phyloP scores from a whole-genome alignment of 1,140 invertebrate species.

The Calosoma granatense region DNA sequence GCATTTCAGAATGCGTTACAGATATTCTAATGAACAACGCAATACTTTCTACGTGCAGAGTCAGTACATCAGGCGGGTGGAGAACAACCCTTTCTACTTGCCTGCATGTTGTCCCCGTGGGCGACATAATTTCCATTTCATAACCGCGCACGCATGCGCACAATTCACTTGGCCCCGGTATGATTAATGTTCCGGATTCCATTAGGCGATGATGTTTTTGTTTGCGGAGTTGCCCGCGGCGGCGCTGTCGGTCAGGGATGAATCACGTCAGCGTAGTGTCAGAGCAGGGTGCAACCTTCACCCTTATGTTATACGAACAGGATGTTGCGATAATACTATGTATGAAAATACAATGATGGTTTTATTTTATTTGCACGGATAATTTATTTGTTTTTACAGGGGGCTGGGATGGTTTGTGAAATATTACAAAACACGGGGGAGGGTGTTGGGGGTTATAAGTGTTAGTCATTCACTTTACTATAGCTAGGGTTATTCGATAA shows the following conservation, averaged over 20 bases:
- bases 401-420: too few relatives aligned
- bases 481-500: too few relatives aligned
- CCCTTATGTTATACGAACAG: too few relatives aligned
- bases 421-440: too few relatives aligned
- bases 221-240: conserved; percentile 20
- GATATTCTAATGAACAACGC: too few relatives aligned
- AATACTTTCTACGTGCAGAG: background rate
- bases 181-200: conserved; percentile 32
- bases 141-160: conserved; percentile 22
- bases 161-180: conserved; percentile 18
- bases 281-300: background rate
- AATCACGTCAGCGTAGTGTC: conserved; percentile 17
- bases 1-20: too few relatives aligned
- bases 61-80: background rate
- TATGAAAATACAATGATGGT: too few relatives aligned
- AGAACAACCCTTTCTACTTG: conserved; percentile 4
- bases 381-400: too few relatives aligned
- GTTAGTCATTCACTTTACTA: too few relatives aligned
- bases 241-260: conserved; percentile 18
- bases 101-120: conserved; percentile 24
- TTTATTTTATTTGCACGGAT: too few relatives aligned
- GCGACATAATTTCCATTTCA: conserved; percentile 34
- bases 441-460: too few relatives aligned
- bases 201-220: conserved; percentile 33
- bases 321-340: too few relatives aligned